phyloP scores from a whole-genome alignment of 2,113 vertebrate genomes.

The Hucho hucho region DNA sequence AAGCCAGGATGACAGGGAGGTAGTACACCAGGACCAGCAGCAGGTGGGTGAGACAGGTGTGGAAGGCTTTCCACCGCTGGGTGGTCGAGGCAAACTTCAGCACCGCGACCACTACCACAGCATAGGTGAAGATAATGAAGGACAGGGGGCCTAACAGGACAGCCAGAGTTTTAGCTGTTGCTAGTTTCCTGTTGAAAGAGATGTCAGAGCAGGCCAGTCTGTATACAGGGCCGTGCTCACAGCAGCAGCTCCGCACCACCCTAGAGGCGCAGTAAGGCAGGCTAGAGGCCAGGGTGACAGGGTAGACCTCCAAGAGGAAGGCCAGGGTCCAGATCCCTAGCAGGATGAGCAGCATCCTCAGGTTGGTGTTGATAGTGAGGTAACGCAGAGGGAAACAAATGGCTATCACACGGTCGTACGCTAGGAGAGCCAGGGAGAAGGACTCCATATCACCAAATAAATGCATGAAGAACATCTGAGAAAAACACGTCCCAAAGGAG shows the following conservation, averaged over 20 bases:
- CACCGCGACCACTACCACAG: constrained; percentile 37
- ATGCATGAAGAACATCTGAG: constrained; percentile 56
- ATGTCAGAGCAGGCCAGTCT: constrained; percentile 40
- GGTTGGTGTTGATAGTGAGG: constrained; percentile 43
- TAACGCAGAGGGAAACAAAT: constrained; percentile 56
- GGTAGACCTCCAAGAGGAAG: background rate
- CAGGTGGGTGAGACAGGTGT: constrained; percentile 49
- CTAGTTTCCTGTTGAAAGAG: constrained; percentile 39
- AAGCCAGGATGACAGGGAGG: constrained; percentile 44
- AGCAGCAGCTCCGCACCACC: constrained; percentile 41
- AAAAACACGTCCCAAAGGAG: constrained; percentile 46
- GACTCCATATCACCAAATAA: constrained; percentile 55
- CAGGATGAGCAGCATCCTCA: constrained; percentile 41
- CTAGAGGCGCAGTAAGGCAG: constrained; percentile 45
- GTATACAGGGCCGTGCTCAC: constrained; percentile 50
- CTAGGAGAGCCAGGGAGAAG: constrained; percentile 50
- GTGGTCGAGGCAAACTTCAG: constrained; percentile 33
- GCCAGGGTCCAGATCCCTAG: constrained; percentile 25
- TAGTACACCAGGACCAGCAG: constrained; percentile 48
- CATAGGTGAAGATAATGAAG: constrained; percentile 47
- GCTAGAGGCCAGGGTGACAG: constrained; percentile 24
- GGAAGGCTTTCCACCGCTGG: constrained; percentile 48
- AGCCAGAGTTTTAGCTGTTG: constrained; percentile 32
- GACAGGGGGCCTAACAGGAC: constrained; percentile 36
- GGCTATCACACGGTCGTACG: constrained; percentile 51